Percentiles rank a stretch among this genome's conserved stretches.
phyloP scores from a whole-genome alignment of 2,797 vertebrate genomes.

The Naso thynnoides region DNA sequence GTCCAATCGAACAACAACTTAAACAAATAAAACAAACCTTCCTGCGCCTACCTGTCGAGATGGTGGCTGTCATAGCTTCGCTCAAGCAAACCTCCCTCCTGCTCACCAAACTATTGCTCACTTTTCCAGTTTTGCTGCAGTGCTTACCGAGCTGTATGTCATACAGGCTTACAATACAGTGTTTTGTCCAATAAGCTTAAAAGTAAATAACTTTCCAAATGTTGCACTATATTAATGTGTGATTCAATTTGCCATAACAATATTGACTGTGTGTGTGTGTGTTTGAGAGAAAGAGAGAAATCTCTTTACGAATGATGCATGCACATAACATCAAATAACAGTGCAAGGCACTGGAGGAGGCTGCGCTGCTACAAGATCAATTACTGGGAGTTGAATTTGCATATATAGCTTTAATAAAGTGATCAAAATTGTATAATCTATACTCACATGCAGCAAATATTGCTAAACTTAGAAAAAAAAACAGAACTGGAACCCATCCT shows the following conservation, averaged over 20 bases:
- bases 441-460: slow-evolving; percentile 68
- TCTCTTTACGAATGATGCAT: slow-evolving; percentile 61
- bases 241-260: slow-evolving; percentile 29
- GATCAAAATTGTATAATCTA: slow-evolving; percentile 58
- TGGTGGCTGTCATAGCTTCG: slow-evolving; percentile 20
- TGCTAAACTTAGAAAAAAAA: slow-evolving; percentile 59
- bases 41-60: slow-evolving; percentile 2
- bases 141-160: slow-evolving; percentile 13
- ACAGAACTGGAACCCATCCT: slow-evolving; percentile 69
- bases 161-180: background rate
- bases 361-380: slow-evolving; percentile 39
- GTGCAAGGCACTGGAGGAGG: slow-evolving; percentile 8
- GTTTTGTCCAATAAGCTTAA: slow-evolving; percentile 4
- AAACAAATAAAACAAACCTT: slow-evolving; percentile 34
- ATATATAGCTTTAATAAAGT: slow-evolving; percentile 72
- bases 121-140: slow-evolving; percentile 33
- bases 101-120: slow-evolving; percentile 6
- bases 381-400: slow-evolving; percentile 62
- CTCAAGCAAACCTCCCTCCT: slow-evolving; percentile 14
- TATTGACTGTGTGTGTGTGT: slow-evolving; percentile 5
- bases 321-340: slow-evolving; percentile 42
- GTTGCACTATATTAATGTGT: slow-evolving; percentile 39
- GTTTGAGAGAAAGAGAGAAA: slow-evolving; percentile 21
- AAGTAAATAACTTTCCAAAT: slow-evolving; percentile 33
- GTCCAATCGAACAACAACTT: slow-evolving; percentile 50